These are phyloP conservation scores for Volucella zonaria DNA, from an alignment of 2,888 invertebrate species.

Conservation along the genomic window DNA sequence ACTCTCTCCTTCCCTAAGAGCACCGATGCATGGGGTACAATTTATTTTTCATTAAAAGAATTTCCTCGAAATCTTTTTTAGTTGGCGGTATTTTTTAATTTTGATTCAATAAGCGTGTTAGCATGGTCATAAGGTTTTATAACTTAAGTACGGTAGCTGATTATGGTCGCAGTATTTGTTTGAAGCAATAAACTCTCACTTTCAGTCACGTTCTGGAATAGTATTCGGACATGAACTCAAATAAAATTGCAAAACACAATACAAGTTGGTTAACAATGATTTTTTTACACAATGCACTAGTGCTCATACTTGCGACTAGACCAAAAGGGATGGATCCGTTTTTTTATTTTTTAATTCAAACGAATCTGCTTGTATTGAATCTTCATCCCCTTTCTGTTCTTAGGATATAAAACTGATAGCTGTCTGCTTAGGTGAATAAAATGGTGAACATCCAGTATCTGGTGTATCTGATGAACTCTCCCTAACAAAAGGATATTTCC, in stretches of 20 bases:
- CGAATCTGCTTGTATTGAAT: not conserved
- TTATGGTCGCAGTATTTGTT: constrained; percentile 40
- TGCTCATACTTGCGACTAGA: no score
- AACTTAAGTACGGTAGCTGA: constrained; percentile 51
- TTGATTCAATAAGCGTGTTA: constrained; percentile 38
- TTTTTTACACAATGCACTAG: no score
- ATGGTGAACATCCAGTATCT: constrained; percentile 14
- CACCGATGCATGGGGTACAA: no score
- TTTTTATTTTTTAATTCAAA: not conserved
- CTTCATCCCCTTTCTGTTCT: not conserved
- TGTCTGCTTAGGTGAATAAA: constrained; percentile 31
- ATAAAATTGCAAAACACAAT: no score
- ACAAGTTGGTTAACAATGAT: no score
- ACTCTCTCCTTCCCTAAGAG: no score
- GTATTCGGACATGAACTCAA: not conserved
- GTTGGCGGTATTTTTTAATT: not conserved
- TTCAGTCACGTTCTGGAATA: constrained; percentile 43
- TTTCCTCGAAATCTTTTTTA: not conserved
- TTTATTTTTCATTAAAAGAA: not conserved
- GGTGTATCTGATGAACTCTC: constrained; percentile 44
- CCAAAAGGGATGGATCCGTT: no score
- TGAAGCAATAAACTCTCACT: not conserved
- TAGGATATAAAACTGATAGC: constrained; percentile 29
- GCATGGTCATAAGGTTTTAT: constrained; percentile 35
- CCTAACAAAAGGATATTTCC: constrained; percentile 24